Evolutionary conservation across 2,113 vertebrate genomes (phyloP), one percentile per base, ranked within the genome.

Genomic region (Psilopsiagon aurifrons): DNA sequence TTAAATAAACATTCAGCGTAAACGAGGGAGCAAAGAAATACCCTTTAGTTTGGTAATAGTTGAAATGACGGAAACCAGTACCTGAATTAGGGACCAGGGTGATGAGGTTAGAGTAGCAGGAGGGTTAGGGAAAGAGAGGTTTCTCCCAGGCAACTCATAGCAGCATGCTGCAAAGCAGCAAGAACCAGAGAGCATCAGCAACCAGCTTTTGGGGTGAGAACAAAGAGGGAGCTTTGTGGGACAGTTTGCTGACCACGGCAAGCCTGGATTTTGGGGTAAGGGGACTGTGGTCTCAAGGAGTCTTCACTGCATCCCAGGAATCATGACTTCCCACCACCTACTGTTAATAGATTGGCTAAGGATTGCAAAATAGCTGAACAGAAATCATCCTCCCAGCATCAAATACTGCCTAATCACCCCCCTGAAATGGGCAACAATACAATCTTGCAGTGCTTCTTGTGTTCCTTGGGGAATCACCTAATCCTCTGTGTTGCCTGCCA

Each of bases 1-100:
- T 96, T 97, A 96, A 96, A 96, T 95, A 95, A 97, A 97, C 89
- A 96, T 96, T 82, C 70, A 67, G 94, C 63, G 12, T 92, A 94
- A 96, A 94, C 12, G 46, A 95, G 63, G 91, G 77, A 96, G 88
- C 88, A 89, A 94, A 96, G 96, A 96, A 96, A 96, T 51, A 95
- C 81, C 69, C 88, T 92, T 90, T 92, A 64, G 77, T 91, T 94
- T 73, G 71, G 92, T 66, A 84, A 94, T 70, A 92, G 94, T 71
- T 52, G 92, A 85, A 95, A 96, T 78, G 84, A 94, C 46, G 75
- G 83, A 92, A 95, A 57, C 57, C 19, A 55, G 83, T 25, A 60
- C 59, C 68, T 39, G 68, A 93, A 23, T 49, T 20, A 60, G 78
- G 73, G 63, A 75, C 15, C 3, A 41, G 41, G 41, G 27, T 43